Conservation (phyloP, 2,797 vertebrate species). For the Chaunax sp. region DNA sequence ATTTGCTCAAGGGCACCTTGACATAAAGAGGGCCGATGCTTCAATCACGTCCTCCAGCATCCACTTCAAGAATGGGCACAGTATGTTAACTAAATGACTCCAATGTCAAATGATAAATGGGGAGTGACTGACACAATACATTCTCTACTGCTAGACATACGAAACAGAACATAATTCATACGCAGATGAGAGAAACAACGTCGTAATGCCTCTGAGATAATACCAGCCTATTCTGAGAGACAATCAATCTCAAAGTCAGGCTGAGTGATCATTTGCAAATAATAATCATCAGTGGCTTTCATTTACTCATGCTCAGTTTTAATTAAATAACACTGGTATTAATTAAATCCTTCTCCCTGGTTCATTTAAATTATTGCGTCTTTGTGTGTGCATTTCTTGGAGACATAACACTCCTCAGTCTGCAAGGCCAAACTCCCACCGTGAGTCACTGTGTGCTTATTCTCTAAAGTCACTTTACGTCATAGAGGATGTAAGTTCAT, state of each 20-base stretch:
- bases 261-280: slow-evolving; percentile 72
- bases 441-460: slow-evolving; percentile 37
- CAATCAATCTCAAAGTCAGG: slow-evolving; percentile 41
- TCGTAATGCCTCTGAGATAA: slow-evolving; percentile 37
- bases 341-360: slow-evolving; percentile 74
- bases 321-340: slow-evolving; percentile 83
- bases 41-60: not conserved
- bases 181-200: slow-evolving; percentile 1
- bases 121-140: not conserved
- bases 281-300: slow-evolving; percentile 75
- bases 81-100: not conserved
- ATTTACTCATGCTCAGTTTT: slow-evolving; percentile 73
- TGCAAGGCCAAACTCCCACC: slow-evolving; percentile 42
- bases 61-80: not conserved
- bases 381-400: slow-evolving; percentile 53
- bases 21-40: not conserved
- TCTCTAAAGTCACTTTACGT: slow-evolving; percentile 40
- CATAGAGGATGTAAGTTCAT: slow-evolving; percentile 42
- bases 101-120: not conserved
- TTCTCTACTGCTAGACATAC: not conserved
- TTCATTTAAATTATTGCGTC: slow-evolving; percentile 76
- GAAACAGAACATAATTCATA: not conserved
- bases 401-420: slow-evolving; percentile 51
- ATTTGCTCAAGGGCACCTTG: slow-evolving; percentile 10
- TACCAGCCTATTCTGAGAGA: slow-evolving; percentile 33